Evolutionary conservation across 1,140 invertebrate species (phyloP), one percentile per base, ranked within the genome.

Genomic region (Belonocnema kinseyi): DNA sequence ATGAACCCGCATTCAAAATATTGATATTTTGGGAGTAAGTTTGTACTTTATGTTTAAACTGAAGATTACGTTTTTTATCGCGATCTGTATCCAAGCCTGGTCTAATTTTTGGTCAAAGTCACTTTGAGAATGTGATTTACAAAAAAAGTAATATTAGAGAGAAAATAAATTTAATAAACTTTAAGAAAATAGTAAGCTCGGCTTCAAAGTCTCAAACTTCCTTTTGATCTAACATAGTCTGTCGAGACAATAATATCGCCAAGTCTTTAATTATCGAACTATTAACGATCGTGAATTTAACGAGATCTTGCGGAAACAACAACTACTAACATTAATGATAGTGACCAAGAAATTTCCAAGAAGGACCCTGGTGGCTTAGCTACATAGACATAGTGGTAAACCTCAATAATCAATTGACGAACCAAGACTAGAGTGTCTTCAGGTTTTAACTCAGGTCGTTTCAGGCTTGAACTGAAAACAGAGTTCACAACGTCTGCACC

Each of bases 331-430:
- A 14, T 40, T 66, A 12, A 66, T 33, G 26, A 21, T 26, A 66
- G 58, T 33, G 58, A 21, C 26, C 58, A 40, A 33, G 58, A 40
- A 46, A 46, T 16, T 66, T 13, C 58, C 13, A 16, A 21, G 13
- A 7, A 66, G 16, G 10, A 7, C 21, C 13, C 33, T 66, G 26
- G 33, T 66, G 58, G 58, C 26, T 66, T 21, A 33, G 58, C 58
- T 66, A 26, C 58, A 66, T 66, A 66, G 58, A 66, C 26, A 66
- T 40, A 33, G 58, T 66, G 26, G 26, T 40, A 16, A 40, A 66
- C 12, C 26, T 66, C 58, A 66, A 66, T 66, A 66, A 14, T 26
- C 58, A 6, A 12, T 66, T 66, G 58, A 40, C 12, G 26, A 33
- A 16, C 21, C 19, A 26, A 19, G 0, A 66, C 58, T 16, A 13